Evolutionary conservation across 2,797 vertebrate species (phyloP).

Genomic region (Rhinatrema bivittatum): DNA sequence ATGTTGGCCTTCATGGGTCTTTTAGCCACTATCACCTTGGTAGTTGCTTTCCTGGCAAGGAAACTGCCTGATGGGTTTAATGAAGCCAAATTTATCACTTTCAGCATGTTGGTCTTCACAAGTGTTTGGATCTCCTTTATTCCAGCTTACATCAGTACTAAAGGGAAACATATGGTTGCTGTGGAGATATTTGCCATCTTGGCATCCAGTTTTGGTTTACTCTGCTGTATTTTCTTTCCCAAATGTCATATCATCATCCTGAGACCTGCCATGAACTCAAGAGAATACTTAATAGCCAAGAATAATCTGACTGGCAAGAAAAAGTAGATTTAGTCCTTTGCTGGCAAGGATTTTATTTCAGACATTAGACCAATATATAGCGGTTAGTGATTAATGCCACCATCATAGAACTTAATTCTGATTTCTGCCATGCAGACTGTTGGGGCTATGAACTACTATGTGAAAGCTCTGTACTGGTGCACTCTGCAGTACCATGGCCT

Average conservation of each 20-base stretch:
- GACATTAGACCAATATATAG: no score
- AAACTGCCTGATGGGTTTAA: constrained; percentile 14
- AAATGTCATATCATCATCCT: constrained; percentile 15
- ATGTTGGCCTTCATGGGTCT: constrained; percentile 7
- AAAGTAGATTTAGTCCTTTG: no score
- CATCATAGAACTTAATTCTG: no score
- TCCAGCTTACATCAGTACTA: constrained; percentile 14
- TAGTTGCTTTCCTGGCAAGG: constrained; percentile 8
- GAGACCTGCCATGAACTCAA: constrained; percentile 8
- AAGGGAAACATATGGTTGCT: constrained; percentile 10
- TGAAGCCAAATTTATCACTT: constrained; percentile 13
- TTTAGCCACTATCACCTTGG: constrained; percentile 4
- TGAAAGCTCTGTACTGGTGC: no score
- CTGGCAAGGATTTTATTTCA: no score
- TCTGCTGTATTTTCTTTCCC: constrained; percentile 11
- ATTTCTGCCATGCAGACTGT: no score
- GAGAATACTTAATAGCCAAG: constrained; percentile 2
- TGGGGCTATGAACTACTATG: no score
- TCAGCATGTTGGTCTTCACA: constrained; percentile 17
- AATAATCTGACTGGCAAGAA: neutral
- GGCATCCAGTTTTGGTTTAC: constrained; percentile 4
- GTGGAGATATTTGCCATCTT: constrained; percentile 17
- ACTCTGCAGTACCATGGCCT: no score
- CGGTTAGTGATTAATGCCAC: no score
- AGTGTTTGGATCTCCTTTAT: constrained; percentile 18